Percentiles rank a stretch among this genome's conserved stretches.
These are phyloP conservation scores for Liasis olivaceus DNA, from an alignment of 2,797 vertebrate genomes.

Conservation along the genomic window DNA sequence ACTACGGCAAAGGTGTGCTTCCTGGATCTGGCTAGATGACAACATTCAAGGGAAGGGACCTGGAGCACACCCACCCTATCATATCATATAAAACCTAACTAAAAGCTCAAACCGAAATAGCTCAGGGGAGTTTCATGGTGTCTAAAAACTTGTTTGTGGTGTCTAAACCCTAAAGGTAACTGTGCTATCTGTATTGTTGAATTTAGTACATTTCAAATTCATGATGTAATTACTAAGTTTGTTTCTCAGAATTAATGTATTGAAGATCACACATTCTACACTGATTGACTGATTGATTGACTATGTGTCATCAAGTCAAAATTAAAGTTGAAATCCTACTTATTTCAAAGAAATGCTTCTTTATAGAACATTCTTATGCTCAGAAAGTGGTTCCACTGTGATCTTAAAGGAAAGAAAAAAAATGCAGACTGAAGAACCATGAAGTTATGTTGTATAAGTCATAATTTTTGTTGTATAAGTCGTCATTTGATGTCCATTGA, in stretches of 20 bases:
- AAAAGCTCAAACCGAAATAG: background rate
- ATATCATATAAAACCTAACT: background rate
- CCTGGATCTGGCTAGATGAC: background rate
- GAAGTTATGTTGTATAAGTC: background rate
- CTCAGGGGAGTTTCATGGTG: background rate
- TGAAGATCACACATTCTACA: background rate
- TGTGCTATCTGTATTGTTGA: background rate
- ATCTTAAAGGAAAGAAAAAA: background rate
- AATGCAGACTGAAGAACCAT: background rate
- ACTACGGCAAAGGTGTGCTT: background rate
- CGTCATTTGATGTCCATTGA: too few species aligned
- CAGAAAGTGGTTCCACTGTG: too few species aligned
- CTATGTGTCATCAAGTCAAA: background rate
- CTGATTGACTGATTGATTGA: background rate
- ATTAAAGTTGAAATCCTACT: too few species aligned
- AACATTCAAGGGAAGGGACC: background rate
- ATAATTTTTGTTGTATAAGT: too few species aligned
- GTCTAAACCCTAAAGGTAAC: background rate
- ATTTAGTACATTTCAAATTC: background rate
- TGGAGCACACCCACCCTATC: background rate
- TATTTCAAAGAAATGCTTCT: too few species aligned
- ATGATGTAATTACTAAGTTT: background rate
- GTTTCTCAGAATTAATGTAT: background rate
- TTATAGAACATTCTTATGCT: too few species aligned
- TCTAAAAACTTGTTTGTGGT: background rate